A percentile compares a stretch with the other conserved stretches of the same genome.
These are phyloP conservation scores for Ormyrus labotus DNA, from an alignment of 2,888 invertebrate species.

Conservation along the genomic window DNA sequence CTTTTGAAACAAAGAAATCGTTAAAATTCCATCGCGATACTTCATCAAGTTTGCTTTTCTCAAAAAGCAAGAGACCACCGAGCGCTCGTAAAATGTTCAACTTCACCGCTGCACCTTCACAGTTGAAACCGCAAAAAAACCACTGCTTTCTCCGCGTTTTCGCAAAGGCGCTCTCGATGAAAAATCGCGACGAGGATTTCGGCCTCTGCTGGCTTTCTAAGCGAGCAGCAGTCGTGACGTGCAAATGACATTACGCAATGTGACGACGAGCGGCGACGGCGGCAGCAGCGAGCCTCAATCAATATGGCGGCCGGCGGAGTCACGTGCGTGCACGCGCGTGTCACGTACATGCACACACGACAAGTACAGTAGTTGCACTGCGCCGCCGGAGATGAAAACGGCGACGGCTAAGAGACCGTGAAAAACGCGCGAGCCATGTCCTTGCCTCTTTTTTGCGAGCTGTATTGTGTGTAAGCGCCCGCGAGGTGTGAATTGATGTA, in stretches of 20 bases:
- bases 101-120: too few species aligned
- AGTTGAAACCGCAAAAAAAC: too few species aligned
- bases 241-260: constrained; percentile 75
- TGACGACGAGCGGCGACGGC: constrained; percentile 15
- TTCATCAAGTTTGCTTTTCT: too few species aligned
- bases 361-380: not conserved
- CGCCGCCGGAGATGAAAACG: constrained; percentile 28
- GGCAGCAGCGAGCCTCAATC: constrained; percentile 68
- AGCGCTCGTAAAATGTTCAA: too few species aligned
- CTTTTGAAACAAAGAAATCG: not conserved
- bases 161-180: too few species aligned
- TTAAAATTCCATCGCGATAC: too few species aligned
- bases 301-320: constrained; percentile 65
- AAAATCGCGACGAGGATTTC: not conserved
- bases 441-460: too few species aligned
- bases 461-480: too few species aligned
- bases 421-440: too few species aligned
- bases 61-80: too few species aligned
- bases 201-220: constrained; percentile 64
- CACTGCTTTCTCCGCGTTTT: too few species aligned
- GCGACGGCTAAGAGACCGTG: not conserved
- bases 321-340: constrained; percentile 34
- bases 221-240: constrained; percentile 62
- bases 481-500: too few species aligned
- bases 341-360: constrained; percentile 20